These are phyloP conservation scores for Bombus sylvicola DNA, from an alignment of 1,140 invertebrate genomes.

Conservation along the genomic window DNA sequence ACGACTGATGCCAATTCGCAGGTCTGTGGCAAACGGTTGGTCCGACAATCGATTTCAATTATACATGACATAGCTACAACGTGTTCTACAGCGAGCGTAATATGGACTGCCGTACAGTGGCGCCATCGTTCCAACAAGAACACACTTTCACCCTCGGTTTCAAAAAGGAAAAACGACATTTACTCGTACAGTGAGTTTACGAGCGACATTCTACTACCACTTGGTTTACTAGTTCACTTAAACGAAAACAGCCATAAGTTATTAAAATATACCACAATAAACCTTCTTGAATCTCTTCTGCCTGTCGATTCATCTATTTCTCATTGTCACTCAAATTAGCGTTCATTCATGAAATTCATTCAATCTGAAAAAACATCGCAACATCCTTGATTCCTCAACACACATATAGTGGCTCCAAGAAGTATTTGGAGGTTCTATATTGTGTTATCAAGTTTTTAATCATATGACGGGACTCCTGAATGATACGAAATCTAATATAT, in stretches of 20 bases:
- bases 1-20: not conserved
- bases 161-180: constrained; percentile 14
- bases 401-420: not conserved
- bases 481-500: too few species aligned
- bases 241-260: not conserved
- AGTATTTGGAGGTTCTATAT: too few species aligned
- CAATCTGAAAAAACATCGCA: not conserved
- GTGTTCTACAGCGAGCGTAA: constrained; percentile 8
- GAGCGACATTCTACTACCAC: not conserved
- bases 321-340: not conserved
- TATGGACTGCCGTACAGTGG: constrained; percentile 49
- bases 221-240: not conserved
- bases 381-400: too few species aligned
- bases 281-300: not conserved
- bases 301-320: not conserved
- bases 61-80: not conserved
- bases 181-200: not conserved
- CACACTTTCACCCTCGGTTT: constrained; percentile 18
- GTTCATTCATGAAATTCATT: not conserved
- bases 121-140: constrained; percentile 44
- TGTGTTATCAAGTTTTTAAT: too few species aligned
- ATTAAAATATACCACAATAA: not conserved
- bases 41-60: constrained; percentile 31
- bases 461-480: too few species aligned
- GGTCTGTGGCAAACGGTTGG: not conserved